Percentiles rank a stretch among this genome's conserved stretches.
These are phyloP conservation scores for Falco columbarius DNA, from an alignment of 2,797 vertebrate genomes.

Conservation along the genomic window DNA sequence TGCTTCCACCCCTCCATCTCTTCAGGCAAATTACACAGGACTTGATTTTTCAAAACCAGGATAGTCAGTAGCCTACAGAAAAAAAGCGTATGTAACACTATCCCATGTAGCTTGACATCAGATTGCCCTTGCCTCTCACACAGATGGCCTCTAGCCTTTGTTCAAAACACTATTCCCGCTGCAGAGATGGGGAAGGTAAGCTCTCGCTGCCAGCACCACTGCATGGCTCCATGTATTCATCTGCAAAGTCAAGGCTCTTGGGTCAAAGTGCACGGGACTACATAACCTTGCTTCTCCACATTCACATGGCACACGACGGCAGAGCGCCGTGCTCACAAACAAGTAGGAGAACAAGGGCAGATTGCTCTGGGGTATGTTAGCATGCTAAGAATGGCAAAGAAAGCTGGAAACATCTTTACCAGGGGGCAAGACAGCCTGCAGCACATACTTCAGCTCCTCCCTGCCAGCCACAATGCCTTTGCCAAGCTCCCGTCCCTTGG, in stretches of 20 bases:
- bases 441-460: neutral
- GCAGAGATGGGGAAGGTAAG: neutral
- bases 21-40: neutral
- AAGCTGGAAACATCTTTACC: neutral
- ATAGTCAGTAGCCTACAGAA: neutral
- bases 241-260: neutral
- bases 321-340: neutral
- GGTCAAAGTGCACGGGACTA: neutral
- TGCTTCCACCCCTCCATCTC: neutral
- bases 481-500: neutral
- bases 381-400: neutral
- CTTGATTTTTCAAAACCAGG: neutral
- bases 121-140: neutral
- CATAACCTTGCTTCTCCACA: neutral
- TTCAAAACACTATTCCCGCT: neutral
- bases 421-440: neutral
- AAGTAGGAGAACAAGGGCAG: neutral
- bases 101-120: neutral
- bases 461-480: neutral
- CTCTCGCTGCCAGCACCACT: neutral
- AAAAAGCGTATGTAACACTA: neutral
- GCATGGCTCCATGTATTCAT: rapidly evolving
- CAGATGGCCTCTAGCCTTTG: neutral
- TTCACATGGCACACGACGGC: neutral
- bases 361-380: rapidly evolving